Evolutionary conservation across 2,113 vertebrate species (phyloP).

Genomic region (Anarrhichthys ocellatus): DNA sequence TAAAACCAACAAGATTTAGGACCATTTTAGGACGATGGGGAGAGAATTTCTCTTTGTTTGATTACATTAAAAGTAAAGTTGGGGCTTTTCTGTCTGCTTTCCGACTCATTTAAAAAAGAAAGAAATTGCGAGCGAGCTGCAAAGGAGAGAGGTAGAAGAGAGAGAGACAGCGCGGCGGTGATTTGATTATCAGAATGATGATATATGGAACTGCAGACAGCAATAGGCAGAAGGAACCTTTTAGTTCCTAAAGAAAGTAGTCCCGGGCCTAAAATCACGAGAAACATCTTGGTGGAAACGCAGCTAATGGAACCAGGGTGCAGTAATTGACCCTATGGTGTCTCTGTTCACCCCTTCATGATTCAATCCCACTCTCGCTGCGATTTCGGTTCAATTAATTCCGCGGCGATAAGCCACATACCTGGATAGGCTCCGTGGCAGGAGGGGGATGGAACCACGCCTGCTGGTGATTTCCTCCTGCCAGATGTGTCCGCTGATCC

Average conservation of each 20-base stretch:
- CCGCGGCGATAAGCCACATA: conserved; percentile 48
- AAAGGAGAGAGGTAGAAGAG: too few relatives aligned
- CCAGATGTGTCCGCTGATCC: conserved; percentile 80
- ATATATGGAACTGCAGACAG: too few relatives aligned
- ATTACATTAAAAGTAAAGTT: background rate
- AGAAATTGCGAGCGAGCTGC: too few relatives aligned
- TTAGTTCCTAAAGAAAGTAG: too few relatives aligned
- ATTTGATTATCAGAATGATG: too few relatives aligned
- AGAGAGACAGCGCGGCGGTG: too few relatives aligned
- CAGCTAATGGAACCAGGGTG: background rate
- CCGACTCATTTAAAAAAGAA: background rate
- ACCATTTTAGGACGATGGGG: background rate
- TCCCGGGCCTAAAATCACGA: too few relatives aligned
- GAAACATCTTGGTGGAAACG: too few relatives aligned
- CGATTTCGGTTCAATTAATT: conserved; percentile 30
- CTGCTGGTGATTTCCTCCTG: conserved; percentile 61
- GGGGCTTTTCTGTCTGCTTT: background rate
- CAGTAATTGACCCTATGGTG: background rate
- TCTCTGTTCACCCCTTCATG: background rate
- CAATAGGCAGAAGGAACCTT: too few relatives aligned
- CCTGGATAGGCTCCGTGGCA: conserved; percentile 59
- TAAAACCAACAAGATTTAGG: background rate
- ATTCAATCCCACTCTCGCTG: background rate
- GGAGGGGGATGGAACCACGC: conserved; percentile 25
- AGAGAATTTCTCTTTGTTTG: background rate